Base-by-base conservation (phyloP, 1,140 invertebrate genomes). In the Drosophila nikananu region DNA sequence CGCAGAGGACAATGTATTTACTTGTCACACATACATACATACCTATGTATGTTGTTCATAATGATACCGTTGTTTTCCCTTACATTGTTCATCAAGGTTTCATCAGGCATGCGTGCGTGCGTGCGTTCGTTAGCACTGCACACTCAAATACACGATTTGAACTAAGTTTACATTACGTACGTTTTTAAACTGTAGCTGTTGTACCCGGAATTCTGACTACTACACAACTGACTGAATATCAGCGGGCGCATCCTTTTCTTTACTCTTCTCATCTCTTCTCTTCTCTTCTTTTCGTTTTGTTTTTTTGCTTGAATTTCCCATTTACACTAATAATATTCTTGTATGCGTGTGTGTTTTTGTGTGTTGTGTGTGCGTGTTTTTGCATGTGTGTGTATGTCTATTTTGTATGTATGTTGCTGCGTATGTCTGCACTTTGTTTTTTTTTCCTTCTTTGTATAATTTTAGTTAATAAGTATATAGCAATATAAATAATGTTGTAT, bases 401-500 rank as follows among this genome's bases (percentile, higher is more conserved):
- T 74, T 74, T 48, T 79, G 46, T 77, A 51, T 80, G 64, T 57
- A 49, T 71, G 37, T 70, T 48, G 27, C 44, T 63, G 57, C 76
- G 73, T 78, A 64, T 77, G 74, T 77, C 65, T 79, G 60, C 57
- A 59, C 23, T 60, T 60, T 80, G 62, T 15, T 59, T 59, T 59
- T 59, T 77, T 90, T 84, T 84, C 64, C 64, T 81, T 87, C 77
- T 64, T 87, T 84, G 83, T 86, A 86, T 86, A 86, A 86, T 86
- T 86, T 87, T 87, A 86, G 84, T 86, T 86, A 86, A 86, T 86
- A 87, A 87, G 83, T 87, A 89, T 87, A 87, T 87, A 89, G 84
- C 86, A 90, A 89, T 87, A 87, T 87, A 87, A 87, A 87, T 87
- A 87, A 87, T 87, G 86, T 78, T 86, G 83, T 87, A 87, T 87